Evolutionary conservation across 2,888 invertebrate species (phyloP).

Genomic region (Dasysyrphus tricinctus): DNA sequence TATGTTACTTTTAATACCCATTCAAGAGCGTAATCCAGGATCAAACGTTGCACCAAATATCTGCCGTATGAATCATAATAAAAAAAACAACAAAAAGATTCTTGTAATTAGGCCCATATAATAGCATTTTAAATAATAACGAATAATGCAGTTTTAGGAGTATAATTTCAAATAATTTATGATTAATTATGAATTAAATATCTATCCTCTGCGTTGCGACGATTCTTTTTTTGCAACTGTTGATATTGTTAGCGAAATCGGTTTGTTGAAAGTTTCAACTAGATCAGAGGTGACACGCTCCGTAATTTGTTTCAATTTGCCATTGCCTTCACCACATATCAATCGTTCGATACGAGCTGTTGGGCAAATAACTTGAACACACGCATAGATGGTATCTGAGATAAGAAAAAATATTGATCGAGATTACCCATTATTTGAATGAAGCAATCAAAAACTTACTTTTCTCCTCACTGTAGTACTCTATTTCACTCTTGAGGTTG

Average conservation of each 20-base stretch:
- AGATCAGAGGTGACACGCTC: slow-evolving; percentile 87
- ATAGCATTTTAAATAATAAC: too few relatives aligned
- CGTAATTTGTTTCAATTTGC: slow-evolving; percentile 89
- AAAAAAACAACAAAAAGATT: too few relatives aligned
- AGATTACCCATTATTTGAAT: neutral
- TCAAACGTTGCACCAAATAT: too few relatives aligned
- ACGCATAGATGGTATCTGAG: slow-evolving; percentile 84
- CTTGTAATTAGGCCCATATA: too few relatives aligned
- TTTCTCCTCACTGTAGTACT: slow-evolving; percentile 87
- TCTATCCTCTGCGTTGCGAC: slow-evolving; percentile 7
- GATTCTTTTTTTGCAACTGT: slow-evolving; percentile 76
- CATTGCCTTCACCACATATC: slow-evolving; percentile 88
- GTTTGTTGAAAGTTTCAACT: slow-evolving; percentile 87
- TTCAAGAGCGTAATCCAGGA: too few relatives aligned
- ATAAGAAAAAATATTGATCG: slow-evolving; percentile 54
- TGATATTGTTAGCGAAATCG: slow-evolving; percentile 82
- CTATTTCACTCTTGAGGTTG: slow-evolving; percentile 86
- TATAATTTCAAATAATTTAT: neutral
- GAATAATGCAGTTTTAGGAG: too few relatives aligned
- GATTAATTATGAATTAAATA: neutral
- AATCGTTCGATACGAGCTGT: slow-evolving; percentile 86
- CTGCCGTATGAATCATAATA: too few relatives aligned
- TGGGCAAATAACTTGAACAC: slow-evolving; percentile 87
- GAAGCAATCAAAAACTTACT: slow-evolving; percentile 79
- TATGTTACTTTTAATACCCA: too few relatives aligned